Percentiles rank a stretch among this genome's conserved stretches.
Conservation (phyloP, 2,888 invertebrate species). For the Drosophila phalerata region DNA sequence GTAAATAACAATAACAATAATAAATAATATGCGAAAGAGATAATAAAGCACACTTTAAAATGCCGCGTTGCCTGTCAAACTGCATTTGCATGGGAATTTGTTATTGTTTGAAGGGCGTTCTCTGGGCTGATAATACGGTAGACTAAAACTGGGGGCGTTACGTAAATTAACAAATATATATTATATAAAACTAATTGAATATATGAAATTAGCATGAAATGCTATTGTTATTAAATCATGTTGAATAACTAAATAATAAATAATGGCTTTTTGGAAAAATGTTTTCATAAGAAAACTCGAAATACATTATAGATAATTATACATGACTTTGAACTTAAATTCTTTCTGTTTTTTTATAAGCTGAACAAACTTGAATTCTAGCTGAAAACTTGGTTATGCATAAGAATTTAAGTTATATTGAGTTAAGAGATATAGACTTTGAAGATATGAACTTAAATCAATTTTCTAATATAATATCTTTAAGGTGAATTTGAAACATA, state of each 20-base stretch:
- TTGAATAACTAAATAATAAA: background rate
- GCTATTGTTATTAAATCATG: constrained; percentile 3
- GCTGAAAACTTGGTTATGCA: too few relatives aligned
- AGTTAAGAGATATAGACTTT: too few relatives aligned
- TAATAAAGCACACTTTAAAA: background rate
- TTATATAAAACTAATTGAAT: background rate
- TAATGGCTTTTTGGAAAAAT: background rate
- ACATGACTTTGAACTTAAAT: background rate
- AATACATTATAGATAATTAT: background rate
- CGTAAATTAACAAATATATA: background rate
- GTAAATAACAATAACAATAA: background rate
- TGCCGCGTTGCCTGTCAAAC: background rate
- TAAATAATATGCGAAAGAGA: background rate
- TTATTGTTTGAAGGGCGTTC: constrained; percentile 9
- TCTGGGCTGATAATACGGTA: background rate
- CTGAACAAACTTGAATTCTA: background rate
- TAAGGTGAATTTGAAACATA: background rate
- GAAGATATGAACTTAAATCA: too few relatives aligned
- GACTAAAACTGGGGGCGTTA: constrained; percentile 10
- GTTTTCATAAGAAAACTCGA: background rate
- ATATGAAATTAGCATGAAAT: background rate
- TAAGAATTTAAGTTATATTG: too few relatives aligned
- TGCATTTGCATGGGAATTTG: background rate
- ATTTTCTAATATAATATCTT: background rate
- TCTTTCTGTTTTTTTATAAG: too few relatives aligned